phyloP scores from a whole-genome alignment of 2,888 invertebrate genomes.

The Chrysina gloriosa region DNA sequence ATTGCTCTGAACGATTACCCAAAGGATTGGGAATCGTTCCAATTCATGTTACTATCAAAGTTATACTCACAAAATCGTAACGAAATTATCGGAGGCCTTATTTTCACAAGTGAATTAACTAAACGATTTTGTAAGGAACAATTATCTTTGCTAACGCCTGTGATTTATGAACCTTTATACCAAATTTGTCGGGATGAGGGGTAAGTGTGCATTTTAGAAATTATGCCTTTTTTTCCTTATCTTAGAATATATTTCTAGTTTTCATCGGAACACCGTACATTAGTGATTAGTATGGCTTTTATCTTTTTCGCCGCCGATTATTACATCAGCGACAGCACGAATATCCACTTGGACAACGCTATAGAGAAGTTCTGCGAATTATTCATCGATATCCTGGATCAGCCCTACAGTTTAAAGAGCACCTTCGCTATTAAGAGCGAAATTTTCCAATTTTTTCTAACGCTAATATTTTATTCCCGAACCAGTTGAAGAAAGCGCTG shows the following conservation, averaged over 20 bases:
- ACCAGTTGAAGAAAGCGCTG: constrained; percentile 38
- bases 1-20: constrained; percentile 47
- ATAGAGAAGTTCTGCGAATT: constrained; percentile 43
- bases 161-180: constrained; percentile 41
- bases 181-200: constrained; percentile 39
- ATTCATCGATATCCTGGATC: constrained; percentile 42
- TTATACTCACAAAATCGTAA: constrained; percentile 39
- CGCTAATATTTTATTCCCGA: constrained; percentile 40
- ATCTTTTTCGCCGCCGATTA: constrained; percentile 37
- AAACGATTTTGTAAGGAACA: constrained; percentile 38
- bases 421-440: constrained; percentile 46
- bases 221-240: no score
- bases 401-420: constrained; percentile 46
- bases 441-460: constrained; percentile 43
- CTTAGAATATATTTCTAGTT: no score
- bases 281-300: constrained; percentile 36
- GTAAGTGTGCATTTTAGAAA: constrained; percentile 28
- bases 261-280: constrained; percentile 33
- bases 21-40: constrained; percentile 43
- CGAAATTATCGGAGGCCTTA: constrained; percentile 43
- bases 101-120: constrained; percentile 45
- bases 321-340: constrained; percentile 3
- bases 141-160: constrained; percentile 33
- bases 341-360: constrained; percentile 5
- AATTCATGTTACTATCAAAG: constrained; percentile 39